phyloP scores from a whole-genome alignment of 2,113 vertebrate species.

The Pteropus alecto region DNA sequence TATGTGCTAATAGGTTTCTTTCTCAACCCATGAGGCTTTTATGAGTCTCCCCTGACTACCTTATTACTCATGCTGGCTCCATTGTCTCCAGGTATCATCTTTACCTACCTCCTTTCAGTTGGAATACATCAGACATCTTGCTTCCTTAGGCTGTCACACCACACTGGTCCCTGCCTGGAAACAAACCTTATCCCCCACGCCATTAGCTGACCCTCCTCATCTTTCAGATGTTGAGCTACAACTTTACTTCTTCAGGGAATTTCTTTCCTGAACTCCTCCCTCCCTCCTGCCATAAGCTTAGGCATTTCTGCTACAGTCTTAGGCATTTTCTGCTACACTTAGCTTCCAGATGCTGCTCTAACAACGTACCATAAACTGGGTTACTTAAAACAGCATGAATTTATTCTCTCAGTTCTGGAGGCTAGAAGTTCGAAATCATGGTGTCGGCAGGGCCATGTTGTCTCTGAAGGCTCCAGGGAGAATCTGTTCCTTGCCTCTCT shows the following conservation, averaged over 20 bases:
- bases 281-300: neutral
- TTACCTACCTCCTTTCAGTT: neutral
- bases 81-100: rapidly evolving
- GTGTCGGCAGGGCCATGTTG: rapidly evolving
- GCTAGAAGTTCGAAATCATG: rapidly evolving
- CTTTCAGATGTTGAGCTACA: neutral
- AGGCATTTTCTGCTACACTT: rapidly evolving
- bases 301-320: too few relatives aligned
- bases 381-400: neutral
- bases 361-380: neutral
- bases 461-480: neutral
- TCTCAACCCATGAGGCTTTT: neutral
- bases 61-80: neutral
- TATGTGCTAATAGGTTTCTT: neutral
- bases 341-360: neutral
- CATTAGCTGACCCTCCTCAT: rapidly evolving
- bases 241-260: neutral
- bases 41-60: too few relatives aligned
- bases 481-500: neutral
- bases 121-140: neutral
- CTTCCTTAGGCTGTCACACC: neutral
- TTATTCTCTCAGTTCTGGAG: rapidly evolving
- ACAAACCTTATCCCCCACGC: rapidly evolving
- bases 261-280: neutral
- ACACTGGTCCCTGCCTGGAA: neutral